Evolutionary conservation across 2,113 vertebrate genomes (phyloP).

Genomic region (Tretioscincus oriximinensis): DNA sequence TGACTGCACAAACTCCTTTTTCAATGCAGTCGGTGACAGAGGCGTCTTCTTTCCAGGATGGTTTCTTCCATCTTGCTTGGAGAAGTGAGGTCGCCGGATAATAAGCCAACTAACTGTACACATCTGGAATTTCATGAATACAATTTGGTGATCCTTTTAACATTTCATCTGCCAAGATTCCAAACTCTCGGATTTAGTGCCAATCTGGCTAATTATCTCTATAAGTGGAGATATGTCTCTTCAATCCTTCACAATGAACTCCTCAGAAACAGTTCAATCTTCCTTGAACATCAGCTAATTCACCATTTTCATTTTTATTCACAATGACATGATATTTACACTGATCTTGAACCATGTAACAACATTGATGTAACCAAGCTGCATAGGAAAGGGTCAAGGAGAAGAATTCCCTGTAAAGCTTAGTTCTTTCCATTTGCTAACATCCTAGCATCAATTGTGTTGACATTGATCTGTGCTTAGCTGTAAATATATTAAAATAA

Average conservation of each 20-base stretch:
- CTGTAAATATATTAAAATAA: slow-evolving; percentile 51
- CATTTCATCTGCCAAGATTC: too few species aligned
- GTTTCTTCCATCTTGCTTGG: background rate
- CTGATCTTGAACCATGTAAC: background rate
- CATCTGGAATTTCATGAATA: too few species aligned
- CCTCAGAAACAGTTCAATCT: too few species aligned
- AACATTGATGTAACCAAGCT: background rate
- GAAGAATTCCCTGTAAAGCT: slow-evolving; percentile 24
- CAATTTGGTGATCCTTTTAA: too few species aligned
- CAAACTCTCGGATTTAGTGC: too few species aligned
- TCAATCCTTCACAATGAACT: slow-evolving; percentile 12
- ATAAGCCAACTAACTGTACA: too few species aligned
- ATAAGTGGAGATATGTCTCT: background rate
- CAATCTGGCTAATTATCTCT: too few species aligned
- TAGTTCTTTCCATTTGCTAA: slow-evolving; percentile 44
- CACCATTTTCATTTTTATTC: slow-evolving; percentile 1
- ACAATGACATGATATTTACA: background rate
- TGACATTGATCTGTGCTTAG: slow-evolving; percentile 46
- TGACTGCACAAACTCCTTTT: too few species aligned
- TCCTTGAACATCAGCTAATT: background rate
- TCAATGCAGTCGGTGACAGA: too few species aligned
- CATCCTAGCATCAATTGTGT: slow-evolving; percentile 43
- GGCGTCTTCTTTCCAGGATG: too few species aligned
- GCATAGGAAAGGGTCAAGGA: background rate
- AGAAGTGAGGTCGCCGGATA: background rate